Percentiles rank a stretch among this genome's conserved stretches.
Evolutionary conservation across 2,888 invertebrate genomes (phyloP).

Genomic region (Drosophila vallismaia): DNA sequence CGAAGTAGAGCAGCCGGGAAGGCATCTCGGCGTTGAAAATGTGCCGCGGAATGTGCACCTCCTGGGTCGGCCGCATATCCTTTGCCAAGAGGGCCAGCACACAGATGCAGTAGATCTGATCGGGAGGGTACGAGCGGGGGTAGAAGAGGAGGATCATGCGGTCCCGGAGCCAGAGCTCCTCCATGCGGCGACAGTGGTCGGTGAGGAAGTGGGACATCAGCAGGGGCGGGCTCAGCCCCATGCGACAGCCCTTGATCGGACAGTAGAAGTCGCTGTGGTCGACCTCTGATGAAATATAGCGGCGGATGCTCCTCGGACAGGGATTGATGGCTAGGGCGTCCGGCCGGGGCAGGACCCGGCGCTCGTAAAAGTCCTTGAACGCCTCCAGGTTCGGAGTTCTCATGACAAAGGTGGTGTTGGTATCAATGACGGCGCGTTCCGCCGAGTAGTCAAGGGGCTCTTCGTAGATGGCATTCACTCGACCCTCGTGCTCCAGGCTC

Average conservation of each 20-base stretch:
- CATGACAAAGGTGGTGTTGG: background rate
- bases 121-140: constrained; percentile 3
- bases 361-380: constrained; percentile 7
- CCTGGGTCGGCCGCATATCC: background rate
- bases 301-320: background rate
- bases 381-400: constrained; percentile 16
- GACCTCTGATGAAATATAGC: background rate
- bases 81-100: constrained; percentile 8
- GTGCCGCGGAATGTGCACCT: background rate
- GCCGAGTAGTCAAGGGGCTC: background rate
- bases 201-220: constrained; percentile 26
- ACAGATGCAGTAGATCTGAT: constrained; percentile 9
- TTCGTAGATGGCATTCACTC: background rate
- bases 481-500: constrained; percentile 3
- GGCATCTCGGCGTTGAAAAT: constrained; percentile 12
- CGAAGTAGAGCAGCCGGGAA: constrained; percentile 7
- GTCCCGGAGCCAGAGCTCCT: constrained; percentile 34
- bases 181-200: constrained; percentile 24
- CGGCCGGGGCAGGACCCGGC: background rate
- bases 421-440: background rate
- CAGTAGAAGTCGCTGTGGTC: background rate
- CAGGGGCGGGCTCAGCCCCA: background rate
- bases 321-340: constrained; percentile 15
- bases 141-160: constrained; percentile 9
- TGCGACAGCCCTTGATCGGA: constrained; percentile 4